These are phyloP conservation scores for Automeris io DNA, from an alignment of 2,888 invertebrate species.

Conservation along the genomic window DNA sequence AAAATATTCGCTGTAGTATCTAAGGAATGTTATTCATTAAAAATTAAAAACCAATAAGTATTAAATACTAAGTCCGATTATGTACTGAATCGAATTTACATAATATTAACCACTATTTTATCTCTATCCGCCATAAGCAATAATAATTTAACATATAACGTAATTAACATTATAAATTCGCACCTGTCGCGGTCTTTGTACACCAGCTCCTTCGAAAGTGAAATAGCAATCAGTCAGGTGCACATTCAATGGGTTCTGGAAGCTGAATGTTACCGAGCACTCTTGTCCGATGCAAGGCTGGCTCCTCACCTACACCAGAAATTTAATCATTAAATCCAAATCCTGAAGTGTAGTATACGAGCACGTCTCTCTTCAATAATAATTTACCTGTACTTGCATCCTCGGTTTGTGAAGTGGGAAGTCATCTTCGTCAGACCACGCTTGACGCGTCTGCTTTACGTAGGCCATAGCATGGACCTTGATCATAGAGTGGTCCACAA, in stretches of 20 bases:
- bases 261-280: conserved; percentile 75
- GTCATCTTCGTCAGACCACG: conserved; percentile 85
- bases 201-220: conserved; percentile 83
- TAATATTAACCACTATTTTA: too few species aligned
- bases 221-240: conserved; percentile 81
- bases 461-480: conserved; percentile 85
- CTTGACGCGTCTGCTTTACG: conserved; percentile 84
- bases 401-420: conserved; percentile 82
- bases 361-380: neutral
- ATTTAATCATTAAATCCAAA: too few species aligned
- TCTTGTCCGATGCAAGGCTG: conserved; percentile 73
- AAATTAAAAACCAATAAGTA: too few species aligned
- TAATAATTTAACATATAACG: too few species aligned
- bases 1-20: too few species aligned
- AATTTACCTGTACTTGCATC: conserved; percentile 79
- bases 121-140: too few species aligned
- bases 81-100: too few species aligned
- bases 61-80: too few species aligned
- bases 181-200: conserved; percentile 78
- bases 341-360: too few species aligned
- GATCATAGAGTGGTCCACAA: conserved; percentile 83
- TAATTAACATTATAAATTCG: conserved; percentile 1
- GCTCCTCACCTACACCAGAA: conserved; percentile 48
- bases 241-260: conserved; percentile 81
- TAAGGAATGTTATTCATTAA: too few species aligned